Evolutionary conservation across 2,113 vertebrate species (phyloP), one percentile per base, ranked within the genome.

Genomic region (Xiphias gladius): DNA sequence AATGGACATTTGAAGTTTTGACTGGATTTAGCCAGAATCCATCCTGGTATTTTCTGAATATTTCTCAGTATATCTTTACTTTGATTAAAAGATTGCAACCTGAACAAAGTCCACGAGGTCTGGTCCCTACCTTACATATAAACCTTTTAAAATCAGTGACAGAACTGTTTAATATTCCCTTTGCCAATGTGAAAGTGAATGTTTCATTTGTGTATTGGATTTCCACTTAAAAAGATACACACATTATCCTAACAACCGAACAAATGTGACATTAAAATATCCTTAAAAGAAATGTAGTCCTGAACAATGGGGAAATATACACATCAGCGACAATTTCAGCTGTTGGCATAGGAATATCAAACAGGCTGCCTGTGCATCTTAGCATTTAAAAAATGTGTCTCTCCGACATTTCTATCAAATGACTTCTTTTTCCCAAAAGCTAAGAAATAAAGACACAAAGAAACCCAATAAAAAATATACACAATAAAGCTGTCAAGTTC

Each of bases 401-500:
- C 37, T 86, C 79, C 68, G 63, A 81, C 43, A 64, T 57, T 58
- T 65, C 41, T 68, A 73, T 32, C 20, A 32, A 72, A 79, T 30
- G 10, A 73, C 62, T 24, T 58, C 22, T 32, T 46, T 63, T 63
- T 39, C 58, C 74, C 72, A 19, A 76, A 61, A 69, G 48, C 79
- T 84, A 84, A 78, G 63, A 63, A 87, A 83, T 61, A 55, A 13
- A 68, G 17, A 96, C 96, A 93, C 43, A 96, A 83, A 95, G 88
- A 94, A 95, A 89, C 46, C 86, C 80, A 80, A 69, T 68, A 88
- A 94, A 94, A 94, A 96, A 94, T 41, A 26, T 64, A 83, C 73
- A 97, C 96, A 96, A 96, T 96, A 96, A 96, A 97, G 94, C 96
- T 96, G 96, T 96, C 95, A 85, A 80, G 73, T 87, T 88, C 75